phyloP scores from a whole-genome alignment of 2,888 invertebrate genomes.

The Heliconius ethilla region DNA sequence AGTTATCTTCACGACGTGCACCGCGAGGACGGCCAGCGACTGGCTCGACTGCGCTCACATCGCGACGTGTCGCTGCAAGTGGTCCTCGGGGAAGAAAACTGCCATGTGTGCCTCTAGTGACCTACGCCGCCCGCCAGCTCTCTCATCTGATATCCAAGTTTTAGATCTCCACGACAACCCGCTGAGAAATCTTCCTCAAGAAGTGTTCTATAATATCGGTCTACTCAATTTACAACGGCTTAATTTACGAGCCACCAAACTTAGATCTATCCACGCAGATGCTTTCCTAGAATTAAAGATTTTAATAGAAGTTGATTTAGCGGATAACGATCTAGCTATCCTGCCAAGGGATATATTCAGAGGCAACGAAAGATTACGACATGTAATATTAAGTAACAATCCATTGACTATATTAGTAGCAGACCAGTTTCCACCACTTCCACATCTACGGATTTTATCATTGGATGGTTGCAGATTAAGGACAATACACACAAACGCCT shows the following conservation, averaged over 20 bases:
- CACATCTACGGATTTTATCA: slow-evolving; percentile 90
- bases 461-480: slow-evolving; percentile 90
- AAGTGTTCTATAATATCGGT: slow-evolving; percentile 89
- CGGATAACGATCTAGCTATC: slow-evolving; percentile 88
- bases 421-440: slow-evolving; percentile 91
- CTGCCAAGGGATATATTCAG: slow-evolving; percentile 90
- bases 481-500: slow-evolving; percentile 88
- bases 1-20: slow-evolving; percentile 77
- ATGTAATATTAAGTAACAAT: slow-evolving; percentile 91
- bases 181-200: slow-evolving; percentile 87
- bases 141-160: slow-evolving; percentile 83
- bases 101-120: slow-evolving; percentile 92
- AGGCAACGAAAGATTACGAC: slow-evolving; percentile 91
- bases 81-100: slow-evolving; percentile 95
- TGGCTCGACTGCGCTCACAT: slow-evolving; percentile 95
- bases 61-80: slow-evolving; percentile 93
- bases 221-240: slow-evolving; percentile 92
- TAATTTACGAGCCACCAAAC: slow-evolving; percentile 88
- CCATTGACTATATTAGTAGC: slow-evolving; percentile 87
- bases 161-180: slow-evolving; percentile 92
- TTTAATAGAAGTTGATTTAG: slow-evolving; percentile 92
- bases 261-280: slow-evolving; percentile 89
- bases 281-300: slow-evolving; percentile 94
- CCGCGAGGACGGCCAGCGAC: slow-evolving; percentile 83
- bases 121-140: slow-evolving; percentile 88